Evolutionary conservation across 2,888 invertebrate species (phyloP).

Genomic region (Eupithecia pulchellata): DNA sequence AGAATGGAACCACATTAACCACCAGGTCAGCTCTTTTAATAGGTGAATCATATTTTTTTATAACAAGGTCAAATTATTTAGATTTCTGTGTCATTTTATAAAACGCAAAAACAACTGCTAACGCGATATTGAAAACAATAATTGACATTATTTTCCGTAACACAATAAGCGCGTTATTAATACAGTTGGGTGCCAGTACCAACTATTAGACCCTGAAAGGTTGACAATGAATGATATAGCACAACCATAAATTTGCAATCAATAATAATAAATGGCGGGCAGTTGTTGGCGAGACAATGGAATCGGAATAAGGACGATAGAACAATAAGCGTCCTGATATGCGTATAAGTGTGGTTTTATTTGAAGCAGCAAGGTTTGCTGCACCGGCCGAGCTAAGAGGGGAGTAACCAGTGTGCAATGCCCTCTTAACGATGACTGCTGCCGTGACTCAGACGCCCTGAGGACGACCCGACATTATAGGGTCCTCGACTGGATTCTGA

Average conservation of each 20-base stretch:
- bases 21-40: slow-evolving; percentile 35
- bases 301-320: slow-evolving; percentile 75
- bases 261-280: slow-evolving; percentile 69
- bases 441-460: slow-evolving; percentile 80
- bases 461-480: slow-evolving; percentile 81
- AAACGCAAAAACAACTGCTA: slow-evolving; percentile 39
- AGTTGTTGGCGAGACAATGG: slow-evolving; percentile 71
- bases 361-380: slow-evolving; percentile 62
- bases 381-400: slow-evolving; percentile 69
- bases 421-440: slow-evolving; percentile 82
- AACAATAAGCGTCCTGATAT: slow-evolving; percentile 74
- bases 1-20: slow-evolving; percentile 22
- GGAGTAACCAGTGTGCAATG: slow-evolving; percentile 80
- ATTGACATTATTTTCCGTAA: slow-evolving; percentile 53
- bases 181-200: slow-evolving; percentile 23
- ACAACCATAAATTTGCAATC: slow-evolving; percentile 74
- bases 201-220: slow-evolving; percentile 60
- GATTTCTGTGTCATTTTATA: slow-evolving; percentile 47
- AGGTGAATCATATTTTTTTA: slow-evolving; percentile 43
- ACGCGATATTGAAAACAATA: slow-evolving; percentile 45
- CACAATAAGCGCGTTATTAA: slow-evolving; percentile 40
- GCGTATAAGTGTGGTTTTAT: slow-evolving; percentile 68
- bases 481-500: slow-evolving; percentile 82
- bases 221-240: slow-evolving; percentile 61
- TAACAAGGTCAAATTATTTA: slow-evolving; percentile 46